Percentiles rank a stretch among this genome's conserved stretches.
Evolutionary conservation across 2,797 vertebrate genomes (phyloP).

Genomic region (Fundulus diaphanus): DNA sequence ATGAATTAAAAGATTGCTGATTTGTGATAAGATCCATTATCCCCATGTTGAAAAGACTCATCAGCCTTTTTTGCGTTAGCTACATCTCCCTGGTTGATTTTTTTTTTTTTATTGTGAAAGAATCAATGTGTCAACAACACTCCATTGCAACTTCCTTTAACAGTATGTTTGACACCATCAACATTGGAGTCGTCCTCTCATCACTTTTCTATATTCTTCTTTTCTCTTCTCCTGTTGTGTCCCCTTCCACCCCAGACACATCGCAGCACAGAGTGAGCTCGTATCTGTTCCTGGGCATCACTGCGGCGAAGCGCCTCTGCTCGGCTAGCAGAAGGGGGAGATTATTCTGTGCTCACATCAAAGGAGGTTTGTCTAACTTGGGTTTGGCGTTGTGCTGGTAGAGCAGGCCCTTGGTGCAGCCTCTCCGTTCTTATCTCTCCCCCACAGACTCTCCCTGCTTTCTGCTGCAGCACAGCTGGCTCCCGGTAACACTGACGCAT

Average conservation of each 20-base stretch:
- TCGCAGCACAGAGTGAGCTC: slow-evolving; percentile 43
- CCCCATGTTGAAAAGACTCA: neutral
- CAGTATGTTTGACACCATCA: slow-evolving; percentile 23
- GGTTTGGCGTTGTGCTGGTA: slow-evolving; percentile 71
- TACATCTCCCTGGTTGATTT: neutral
- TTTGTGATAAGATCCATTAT: neutral
- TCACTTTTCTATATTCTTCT: slow-evolving; percentile 4
- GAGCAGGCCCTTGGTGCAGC: slow-evolving; percentile 74
- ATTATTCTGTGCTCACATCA: slow-evolving; percentile 76
- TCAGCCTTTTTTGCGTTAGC: neutral
- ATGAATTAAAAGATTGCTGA: neutral
- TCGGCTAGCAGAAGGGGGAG: slow-evolving; percentile 61
- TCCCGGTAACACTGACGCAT: slow-evolving; percentile 67
- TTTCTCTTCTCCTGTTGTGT: slow-evolving; percentile 4
- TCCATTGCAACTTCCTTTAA: slow-evolving; percentile 29
- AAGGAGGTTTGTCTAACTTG: slow-evolving; percentile 79
- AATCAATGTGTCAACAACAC: slow-evolving; percentile 38
- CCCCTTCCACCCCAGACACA: neutral
- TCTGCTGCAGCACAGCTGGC: slow-evolving; percentile 72
- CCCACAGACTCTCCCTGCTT: slow-evolving; percentile 74
- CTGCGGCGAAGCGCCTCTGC: slow-evolving; percentile 57
- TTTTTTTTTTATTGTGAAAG: neutral
- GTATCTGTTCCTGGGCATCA: slow-evolving; percentile 64
- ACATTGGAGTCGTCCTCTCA: slow-evolving; percentile 9
- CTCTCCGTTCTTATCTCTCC: slow-evolving; percentile 75